These are phyloP conservation scores for Leptogaster cylindrica DNA, from an alignment of 2,888 invertebrate genomes.

Conservation along the genomic window DNA sequence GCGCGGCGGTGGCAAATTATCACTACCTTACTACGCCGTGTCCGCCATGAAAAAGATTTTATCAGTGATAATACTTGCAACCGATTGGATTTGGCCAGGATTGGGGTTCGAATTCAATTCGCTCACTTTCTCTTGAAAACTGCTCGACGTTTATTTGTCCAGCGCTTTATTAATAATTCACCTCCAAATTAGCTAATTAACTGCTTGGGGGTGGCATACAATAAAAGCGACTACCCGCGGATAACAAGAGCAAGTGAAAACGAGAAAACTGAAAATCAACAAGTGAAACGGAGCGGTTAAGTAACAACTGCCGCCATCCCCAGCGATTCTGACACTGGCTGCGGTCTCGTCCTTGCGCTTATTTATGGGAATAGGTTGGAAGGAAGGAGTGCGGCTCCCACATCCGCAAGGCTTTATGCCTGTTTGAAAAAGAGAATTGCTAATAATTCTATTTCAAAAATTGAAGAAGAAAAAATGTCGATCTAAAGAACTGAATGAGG, in stretches of 20 bases:
- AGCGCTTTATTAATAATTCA: slow-evolving; percentile 51
- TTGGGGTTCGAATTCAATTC: too few species aligned
- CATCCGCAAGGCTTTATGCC: slow-evolving; percentile 48
- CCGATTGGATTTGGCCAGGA: background rate
- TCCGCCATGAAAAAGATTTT: background rate
- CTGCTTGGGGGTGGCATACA: slow-evolving; percentile 46
- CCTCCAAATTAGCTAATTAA: slow-evolving; percentile 52
- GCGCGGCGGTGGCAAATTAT: background rate
- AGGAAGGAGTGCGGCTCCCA: too few species aligned
- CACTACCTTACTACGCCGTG: background rate
- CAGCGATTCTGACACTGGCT: slow-evolving; percentile 2
- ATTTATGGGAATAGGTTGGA: background rate
- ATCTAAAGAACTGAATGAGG: slow-evolving; percentile 10
- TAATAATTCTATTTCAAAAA: slow-evolving; percentile 51
- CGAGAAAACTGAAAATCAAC: slow-evolving; percentile 41
- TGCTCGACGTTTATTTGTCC: slow-evolving; percentile 46
- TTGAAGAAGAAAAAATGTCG: slow-evolving; percentile 40
- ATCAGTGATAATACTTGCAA: background rate
- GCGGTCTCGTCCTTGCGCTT: background rate
- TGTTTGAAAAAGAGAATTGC: slow-evolving; percentile 51
- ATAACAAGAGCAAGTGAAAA: background rate
- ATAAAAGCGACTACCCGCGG: background rate
- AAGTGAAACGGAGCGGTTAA: slow-evolving; percentile 32
- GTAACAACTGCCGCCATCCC: background rate
- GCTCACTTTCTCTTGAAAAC: slow-evolving; percentile 22